phyloP scores from a whole-genome alignment of 2,113 vertebrate genomes.

The Apodemus speciosus region DNA sequence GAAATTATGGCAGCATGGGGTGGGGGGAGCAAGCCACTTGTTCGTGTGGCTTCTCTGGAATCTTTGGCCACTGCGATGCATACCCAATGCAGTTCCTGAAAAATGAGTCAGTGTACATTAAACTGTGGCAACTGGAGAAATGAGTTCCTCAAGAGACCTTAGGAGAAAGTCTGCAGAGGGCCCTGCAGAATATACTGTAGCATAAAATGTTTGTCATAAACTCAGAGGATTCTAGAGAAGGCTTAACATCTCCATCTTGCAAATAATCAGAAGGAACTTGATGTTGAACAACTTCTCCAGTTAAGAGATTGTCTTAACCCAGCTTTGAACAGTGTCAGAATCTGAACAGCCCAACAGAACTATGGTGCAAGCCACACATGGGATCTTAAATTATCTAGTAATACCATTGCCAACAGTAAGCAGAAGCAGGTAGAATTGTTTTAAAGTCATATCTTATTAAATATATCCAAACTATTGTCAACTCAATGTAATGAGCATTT shows the following conservation, averaged over 20 bases:
- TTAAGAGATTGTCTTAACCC: neutral
- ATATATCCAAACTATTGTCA: neutral
- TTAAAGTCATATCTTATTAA: neutral
- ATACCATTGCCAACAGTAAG: neutral
- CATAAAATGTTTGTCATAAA: neutral
- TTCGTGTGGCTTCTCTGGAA: neutral
- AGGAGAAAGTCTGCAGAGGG: neutral
- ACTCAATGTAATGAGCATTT: neutral
- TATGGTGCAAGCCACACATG: accelerated
- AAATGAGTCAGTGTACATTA: neutral
- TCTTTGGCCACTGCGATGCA: neutral
- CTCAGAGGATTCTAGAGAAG: neutral
- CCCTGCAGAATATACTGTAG: neutral
- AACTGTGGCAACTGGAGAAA: neutral
- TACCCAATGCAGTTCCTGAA: neutral
- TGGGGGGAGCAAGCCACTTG: neutral
- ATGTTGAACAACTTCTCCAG: neutral
- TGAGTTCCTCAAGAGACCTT: no score
- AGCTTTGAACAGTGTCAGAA: neutral
- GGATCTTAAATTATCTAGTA: neutral
- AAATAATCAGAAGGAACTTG: neutral
- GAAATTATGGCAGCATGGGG: accelerated
- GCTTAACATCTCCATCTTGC: neutral
- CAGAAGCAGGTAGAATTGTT: neutral
- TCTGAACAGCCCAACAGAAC: neutral